phyloP scores from a whole-genome alignment of 1,140 invertebrate species.

The Dreissena rostriformis region DNA sequence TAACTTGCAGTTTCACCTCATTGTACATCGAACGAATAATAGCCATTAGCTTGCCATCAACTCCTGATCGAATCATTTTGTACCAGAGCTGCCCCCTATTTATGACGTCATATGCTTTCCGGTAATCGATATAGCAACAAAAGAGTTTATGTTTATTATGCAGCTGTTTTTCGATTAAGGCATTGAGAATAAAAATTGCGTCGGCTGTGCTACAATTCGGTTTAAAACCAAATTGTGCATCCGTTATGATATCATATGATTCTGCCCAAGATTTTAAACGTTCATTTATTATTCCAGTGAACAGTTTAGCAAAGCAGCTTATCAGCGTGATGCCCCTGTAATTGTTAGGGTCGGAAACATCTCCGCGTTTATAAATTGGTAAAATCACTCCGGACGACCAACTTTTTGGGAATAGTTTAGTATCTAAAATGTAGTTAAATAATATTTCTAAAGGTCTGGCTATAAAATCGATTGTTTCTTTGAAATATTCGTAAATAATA shows the following conservation, averaged over 20 bases:
- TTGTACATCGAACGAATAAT: slow-evolving; percentile 19
- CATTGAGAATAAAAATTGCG: slow-evolving; percentile 32
- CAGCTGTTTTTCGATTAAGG: slow-evolving; percentile 28
- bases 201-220: slow-evolving; percentile 13
- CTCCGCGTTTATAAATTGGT: slow-evolving; percentile 18
- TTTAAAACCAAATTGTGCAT: slow-evolving; percentile 35
- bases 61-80: slow-evolving; percentile 8
- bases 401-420: neutral
- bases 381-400: slow-evolving; percentile 19
- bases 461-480: slow-evolving; percentile 15
- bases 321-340: slow-evolving; percentile 44
- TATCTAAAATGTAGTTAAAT: slow-evolving; percentile 25
- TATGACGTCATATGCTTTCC: slow-evolving; percentile 15
- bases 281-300: slow-evolving; percentile 24
- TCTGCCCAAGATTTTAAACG: slow-evolving; percentile 4
- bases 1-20: slow-evolving; percentile 14
- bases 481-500: slow-evolving; percentile 15
- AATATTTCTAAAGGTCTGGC: slow-evolving; percentile 7
- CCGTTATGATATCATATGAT: slow-evolving; percentile 24
- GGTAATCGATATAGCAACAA: slow-evolving; percentile 20
- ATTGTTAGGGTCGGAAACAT: neutral
- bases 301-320: slow-evolving; percentile 21
- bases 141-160: neutral
- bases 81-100: slow-evolving; percentile 17
- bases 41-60: slow-evolving; percentile 7